Percentiles rank a stretch among this genome's conserved stretches.
phyloP scores from a whole-genome alignment of 2,797 vertebrate species.

The Glyptemys insculpta region DNA sequence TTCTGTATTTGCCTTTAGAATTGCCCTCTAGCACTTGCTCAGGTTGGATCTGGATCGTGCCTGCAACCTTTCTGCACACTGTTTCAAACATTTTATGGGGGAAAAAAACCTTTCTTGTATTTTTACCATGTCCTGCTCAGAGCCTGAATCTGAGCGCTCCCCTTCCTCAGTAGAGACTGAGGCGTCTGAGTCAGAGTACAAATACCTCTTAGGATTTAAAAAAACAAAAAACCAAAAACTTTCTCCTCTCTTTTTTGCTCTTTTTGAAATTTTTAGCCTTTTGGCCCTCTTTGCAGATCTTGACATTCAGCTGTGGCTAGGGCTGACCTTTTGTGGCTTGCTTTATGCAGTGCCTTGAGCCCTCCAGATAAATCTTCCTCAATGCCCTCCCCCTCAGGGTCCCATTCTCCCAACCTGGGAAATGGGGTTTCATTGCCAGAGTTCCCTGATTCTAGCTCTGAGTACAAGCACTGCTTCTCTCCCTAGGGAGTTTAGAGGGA shows the following conservation, averaged over 20 bases:
- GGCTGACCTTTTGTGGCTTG: neutral
- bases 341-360: neutral
- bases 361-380: neutral
- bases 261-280: neutral
- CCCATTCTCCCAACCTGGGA: neutral
- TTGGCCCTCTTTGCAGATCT: neutral
- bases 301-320: neutral
- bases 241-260: neutral
- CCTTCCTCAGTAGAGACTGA: neutral
- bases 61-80: neutral
- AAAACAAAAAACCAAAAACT: too few species aligned
- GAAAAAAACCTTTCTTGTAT: neutral
- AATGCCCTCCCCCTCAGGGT: neutral
- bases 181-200: neutral
- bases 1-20: neutral
- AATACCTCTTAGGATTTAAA: neutral
- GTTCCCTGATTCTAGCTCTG: neutral
- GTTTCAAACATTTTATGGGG: neutral
- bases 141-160: too few species aligned
- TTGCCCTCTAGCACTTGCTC: neutral
- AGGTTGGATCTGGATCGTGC: neutral
- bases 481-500: neutral
- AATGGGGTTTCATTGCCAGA: neutral
- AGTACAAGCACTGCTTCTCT: neutral
- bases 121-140: neutral